Conservation (phyloP, 2,888 invertebrate genomes). For the Mayetiola destructor region DNA sequence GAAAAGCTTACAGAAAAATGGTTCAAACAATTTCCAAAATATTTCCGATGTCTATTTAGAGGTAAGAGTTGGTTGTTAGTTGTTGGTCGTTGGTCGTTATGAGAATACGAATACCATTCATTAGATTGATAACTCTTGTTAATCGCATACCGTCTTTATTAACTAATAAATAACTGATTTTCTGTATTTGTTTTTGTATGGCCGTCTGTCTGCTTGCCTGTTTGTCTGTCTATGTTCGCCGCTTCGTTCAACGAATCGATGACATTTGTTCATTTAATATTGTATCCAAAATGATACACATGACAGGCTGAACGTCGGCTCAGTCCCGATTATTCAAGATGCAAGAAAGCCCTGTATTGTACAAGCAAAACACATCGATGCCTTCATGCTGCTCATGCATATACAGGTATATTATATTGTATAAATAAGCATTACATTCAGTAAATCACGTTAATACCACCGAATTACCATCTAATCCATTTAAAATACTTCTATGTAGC, state of each 20-base stretch:
- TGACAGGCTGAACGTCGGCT: constrained; percentile 36
- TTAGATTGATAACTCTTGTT: too few species aligned
- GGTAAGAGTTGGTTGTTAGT: constrained; percentile 36
- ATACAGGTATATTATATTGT: constrained; percentile 38
- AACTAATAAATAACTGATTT: too few species aligned
- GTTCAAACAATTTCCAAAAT: constrained; percentile 47
- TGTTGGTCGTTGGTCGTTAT: not conserved
- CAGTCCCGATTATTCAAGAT: constrained; percentile 35
- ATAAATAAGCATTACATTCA: not conserved
- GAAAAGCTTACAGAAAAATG: constrained; percentile 57
- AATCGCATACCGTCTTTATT: not conserved
- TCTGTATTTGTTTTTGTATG: too few species aligned
- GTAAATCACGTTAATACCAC: not conserved
- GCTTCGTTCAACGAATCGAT: too few species aligned
- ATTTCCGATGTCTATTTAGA: constrained; percentile 49
- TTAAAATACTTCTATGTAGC: not conserved
- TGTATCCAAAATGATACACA: too few species aligned
- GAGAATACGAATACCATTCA: too few species aligned
- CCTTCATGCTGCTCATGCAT: constrained; percentile 81
- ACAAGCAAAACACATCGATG: constrained; percentile 79
- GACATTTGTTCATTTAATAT: too few species aligned
- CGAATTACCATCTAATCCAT: not conserved
- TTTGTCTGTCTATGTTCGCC: too few species aligned
- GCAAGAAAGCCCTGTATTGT: constrained; percentile 64
- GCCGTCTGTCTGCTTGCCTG: too few species aligned